Conservation (phyloP, 2,113 vertebrate genomes). For the Podarcis muralis region DNA sequence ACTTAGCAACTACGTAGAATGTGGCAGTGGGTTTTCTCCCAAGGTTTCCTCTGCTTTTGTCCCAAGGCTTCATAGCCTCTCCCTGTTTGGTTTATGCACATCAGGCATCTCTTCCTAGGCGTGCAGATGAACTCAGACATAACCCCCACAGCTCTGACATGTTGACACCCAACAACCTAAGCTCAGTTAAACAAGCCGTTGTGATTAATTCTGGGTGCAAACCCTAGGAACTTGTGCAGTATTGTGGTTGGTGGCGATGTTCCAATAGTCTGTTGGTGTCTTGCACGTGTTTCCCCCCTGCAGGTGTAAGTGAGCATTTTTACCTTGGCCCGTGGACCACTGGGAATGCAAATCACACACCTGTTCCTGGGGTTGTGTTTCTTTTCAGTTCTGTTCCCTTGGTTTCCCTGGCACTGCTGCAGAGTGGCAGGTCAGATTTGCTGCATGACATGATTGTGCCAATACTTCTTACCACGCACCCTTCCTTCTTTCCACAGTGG, state of each 20-base stretch:
- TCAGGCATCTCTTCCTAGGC: not conserved
- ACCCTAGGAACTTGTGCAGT: not conserved
- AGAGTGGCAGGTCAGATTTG: not conserved
- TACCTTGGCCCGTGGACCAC: not conserved
- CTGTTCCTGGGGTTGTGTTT: not conserved
- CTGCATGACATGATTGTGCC: too few species aligned
- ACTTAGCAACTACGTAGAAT: too few species aligned
- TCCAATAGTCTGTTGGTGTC: not conserved
- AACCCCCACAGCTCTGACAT: not conserved
- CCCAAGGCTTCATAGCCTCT: not conserved
- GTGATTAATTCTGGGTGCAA: not conserved
- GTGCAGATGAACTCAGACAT: not conserved
- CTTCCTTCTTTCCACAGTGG: slow-evolving; percentile 29
- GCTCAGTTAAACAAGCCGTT: not conserved
- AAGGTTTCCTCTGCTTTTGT: not conserved
- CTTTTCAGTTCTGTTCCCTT: not conserved
- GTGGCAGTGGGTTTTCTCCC: not conserved
- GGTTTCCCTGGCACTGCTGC: not conserved
- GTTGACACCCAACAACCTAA: not conserved
- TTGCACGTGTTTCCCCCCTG: not conserved
- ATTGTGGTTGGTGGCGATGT: not conserved
- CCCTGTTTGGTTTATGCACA: not conserved
- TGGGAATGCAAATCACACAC: not conserved
- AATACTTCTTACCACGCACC: not conserved
- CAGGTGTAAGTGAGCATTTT: not conserved